These are phyloP conservation scores for Goniozus legneri DNA, from an alignment of 1,140 invertebrate species.

Conservation along the genomic window DNA sequence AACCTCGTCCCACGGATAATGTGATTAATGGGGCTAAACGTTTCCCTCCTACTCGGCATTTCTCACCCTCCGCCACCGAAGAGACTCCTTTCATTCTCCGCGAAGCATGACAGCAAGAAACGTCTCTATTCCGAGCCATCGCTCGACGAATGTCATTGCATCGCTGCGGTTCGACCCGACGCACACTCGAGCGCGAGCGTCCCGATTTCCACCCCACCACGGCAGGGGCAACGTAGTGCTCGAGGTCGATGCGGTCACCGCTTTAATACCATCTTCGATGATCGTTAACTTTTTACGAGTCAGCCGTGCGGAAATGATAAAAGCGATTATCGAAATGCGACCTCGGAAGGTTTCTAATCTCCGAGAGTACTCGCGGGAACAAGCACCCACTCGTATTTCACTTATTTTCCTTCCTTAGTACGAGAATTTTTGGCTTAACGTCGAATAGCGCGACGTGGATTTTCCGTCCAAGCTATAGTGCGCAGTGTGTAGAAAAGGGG, in stretches of 20 bases:
- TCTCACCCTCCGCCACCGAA: no score
- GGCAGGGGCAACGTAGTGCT: no score
- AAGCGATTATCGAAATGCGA: constrained; percentile 16
- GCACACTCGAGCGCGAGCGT: not conserved
- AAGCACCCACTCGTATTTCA: no score
- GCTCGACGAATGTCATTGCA: constrained; percentile 23
- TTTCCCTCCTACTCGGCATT: constrained; percentile 13
- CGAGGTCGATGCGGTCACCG: constrained; percentile 19
- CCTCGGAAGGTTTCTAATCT: constrained; percentile 11
- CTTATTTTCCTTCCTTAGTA: no score
- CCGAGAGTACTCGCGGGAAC: no score
- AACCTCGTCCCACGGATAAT: constrained; percentile 28
- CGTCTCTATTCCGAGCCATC: constrained; percentile 21
- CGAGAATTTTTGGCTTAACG: no score
- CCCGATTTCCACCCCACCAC: no score
- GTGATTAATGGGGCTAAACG: constrained; percentile 39
- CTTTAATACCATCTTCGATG: no score
- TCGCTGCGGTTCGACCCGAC: constrained; percentile 11
- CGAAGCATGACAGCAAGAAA: constrained; percentile 18
- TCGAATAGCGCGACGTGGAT: no score
- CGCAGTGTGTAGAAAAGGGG: no score
- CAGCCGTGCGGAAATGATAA: constrained; percentile 12
- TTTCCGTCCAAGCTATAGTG: no score
- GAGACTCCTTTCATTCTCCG: constrained; percentile 7
- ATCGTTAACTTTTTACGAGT: no score